These are phyloP conservation scores for Onthophagus taurus DNA, from an alignment of 1,140 invertebrate genomes.

Conservation along the genomic window DNA sequence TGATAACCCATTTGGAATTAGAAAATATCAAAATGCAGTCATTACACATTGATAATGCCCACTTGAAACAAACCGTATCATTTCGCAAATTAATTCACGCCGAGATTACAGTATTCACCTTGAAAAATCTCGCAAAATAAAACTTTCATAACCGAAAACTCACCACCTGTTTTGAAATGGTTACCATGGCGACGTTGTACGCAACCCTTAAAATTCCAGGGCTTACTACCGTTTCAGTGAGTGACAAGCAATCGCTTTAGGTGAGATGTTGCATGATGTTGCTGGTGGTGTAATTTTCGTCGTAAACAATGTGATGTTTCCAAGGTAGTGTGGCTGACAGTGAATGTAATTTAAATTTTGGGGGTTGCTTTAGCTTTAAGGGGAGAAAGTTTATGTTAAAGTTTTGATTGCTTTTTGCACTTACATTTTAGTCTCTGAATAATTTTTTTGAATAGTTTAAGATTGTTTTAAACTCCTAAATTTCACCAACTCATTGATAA, in stretches of 20 bases:
- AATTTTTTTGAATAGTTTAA: no score
- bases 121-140: background rate
- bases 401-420: no score
- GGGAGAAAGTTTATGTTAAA: no score
- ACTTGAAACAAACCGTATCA: no score
- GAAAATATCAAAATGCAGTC: background rate
- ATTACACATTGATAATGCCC: background rate
- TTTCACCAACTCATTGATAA: no score
- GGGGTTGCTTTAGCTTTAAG: no score
- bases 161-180: background rate
- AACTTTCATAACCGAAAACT: background rate
- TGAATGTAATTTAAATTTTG: no score
- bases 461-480: no score
- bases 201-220: constrained; percentile 6
- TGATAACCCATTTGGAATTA: background rate
- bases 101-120: no score
- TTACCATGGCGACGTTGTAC: constrained; percentile 6
- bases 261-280: constrained; percentile 11
- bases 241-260: constrained; percentile 10
- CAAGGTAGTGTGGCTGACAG: no score
- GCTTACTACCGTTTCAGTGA: constrained; percentile 1
- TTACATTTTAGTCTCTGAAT: no score
- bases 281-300: constrained; percentile 7
- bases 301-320: constrained; percentile 6
- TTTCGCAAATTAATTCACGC: no score